Evolutionary conservation across 2,888 invertebrate species (phyloP), one percentile per base, ranked within the genome.

Genomic region (Melieria omissa): DNA sequence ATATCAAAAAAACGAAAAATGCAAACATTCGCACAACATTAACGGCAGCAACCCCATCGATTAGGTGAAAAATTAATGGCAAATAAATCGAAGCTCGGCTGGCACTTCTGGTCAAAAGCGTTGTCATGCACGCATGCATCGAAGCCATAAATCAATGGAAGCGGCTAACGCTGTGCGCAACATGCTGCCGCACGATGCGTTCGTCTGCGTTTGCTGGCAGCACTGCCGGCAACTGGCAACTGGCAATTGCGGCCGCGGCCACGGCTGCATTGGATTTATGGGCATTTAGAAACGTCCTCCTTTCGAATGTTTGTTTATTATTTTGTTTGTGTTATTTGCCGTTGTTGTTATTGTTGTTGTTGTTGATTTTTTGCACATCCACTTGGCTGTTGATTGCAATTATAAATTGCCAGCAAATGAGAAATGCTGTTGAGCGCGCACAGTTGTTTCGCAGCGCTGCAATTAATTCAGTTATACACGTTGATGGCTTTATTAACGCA

Each of bases 231-330:
- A 29, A 29, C 29, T 29, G 29, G 29, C 29, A 29, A 29, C 29
- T 3, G 29, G 29, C 29, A 29, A 29, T 29, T 29, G 29, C 16
- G 29, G 9, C 5, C 8, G 46, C n/a, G 8, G n/a, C 12, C 29
- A 10, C 12, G 5, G 6, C 0, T 16, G 7, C 55, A 64, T 70
- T 70, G 65, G 65, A 74, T 72, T 68, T 70, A 74, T 74, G 74
- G 68, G 66, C 72, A 67, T 57, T 71, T 63, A 61, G 64, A 74
- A 74, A 74, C 72, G 70, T 72, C 74, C 65, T 74, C 68, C 70
- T 74, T 74, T 70, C 62, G 70, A 71, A 71, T 74, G 73, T 74
- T 68, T 29, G 29, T 29, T 29, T 29, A 29, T 29, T 29, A 29
- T 29, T 29, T 44, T 54, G 66, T 60, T 45, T 65, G 63, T 29